Evolutionary conservation across 2,797 vertebrate genomes (phyloP).

Genomic region (Dipus sagitta): DNA sequence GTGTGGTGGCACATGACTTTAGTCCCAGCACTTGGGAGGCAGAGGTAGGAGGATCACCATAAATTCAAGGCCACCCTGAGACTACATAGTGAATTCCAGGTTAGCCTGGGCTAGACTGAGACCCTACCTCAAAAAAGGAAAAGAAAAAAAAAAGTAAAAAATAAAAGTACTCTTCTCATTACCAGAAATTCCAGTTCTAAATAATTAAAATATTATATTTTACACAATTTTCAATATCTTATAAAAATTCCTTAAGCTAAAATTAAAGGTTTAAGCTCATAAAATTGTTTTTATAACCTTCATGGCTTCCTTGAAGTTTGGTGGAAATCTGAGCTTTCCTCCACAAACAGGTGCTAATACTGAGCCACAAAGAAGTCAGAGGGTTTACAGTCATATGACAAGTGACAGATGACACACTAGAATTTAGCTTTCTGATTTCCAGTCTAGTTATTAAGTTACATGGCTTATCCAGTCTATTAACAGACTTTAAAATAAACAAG

Average conservation of each 20-base stretch:
- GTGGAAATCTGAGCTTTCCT: not conserved
- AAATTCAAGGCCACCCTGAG: too few species aligned
- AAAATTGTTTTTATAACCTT: not conserved
- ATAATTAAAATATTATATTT: slow-evolving; percentile 1
- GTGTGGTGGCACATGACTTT: too few species aligned
- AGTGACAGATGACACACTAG: not conserved
- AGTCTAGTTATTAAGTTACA: not conserved
- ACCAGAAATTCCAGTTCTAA: not conserved
- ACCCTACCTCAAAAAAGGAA: too few species aligned
- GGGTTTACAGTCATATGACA: not conserved
- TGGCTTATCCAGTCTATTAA: not conserved
- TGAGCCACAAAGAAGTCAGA: not conserved
- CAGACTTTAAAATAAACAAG: not conserved
- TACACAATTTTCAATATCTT: not conserved
- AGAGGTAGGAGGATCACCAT: too few species aligned
- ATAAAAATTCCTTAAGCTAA: not conserved
- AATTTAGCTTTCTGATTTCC: slow-evolving; percentile 22
- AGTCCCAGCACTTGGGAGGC: too few species aligned
- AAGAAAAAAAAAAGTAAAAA: too few species aligned
- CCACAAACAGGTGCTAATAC: not conserved
- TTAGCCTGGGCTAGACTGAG: too few species aligned
- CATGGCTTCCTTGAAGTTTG: not conserved
- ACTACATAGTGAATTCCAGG: too few species aligned
- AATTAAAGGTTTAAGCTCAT: not conserved
- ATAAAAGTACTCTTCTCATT: not conserved